Percentiles rank a stretch among this genome's conserved stretches.
phyloP scores from a whole-genome alignment of 2,797 vertebrate species.

The Thunnus albacares region DNA sequence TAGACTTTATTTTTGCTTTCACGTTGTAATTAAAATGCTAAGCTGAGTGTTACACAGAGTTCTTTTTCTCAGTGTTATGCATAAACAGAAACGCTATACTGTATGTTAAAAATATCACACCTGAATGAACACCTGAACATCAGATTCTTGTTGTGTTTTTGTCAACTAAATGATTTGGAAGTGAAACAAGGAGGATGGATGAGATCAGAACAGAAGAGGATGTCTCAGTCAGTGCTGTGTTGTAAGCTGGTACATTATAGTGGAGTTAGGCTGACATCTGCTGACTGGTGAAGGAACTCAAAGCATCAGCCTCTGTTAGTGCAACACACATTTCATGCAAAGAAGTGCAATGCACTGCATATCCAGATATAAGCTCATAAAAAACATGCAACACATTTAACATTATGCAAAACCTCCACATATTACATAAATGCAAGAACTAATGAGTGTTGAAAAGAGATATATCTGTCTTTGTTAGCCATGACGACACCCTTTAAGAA shows the following conservation, averaged over 20 bases:
- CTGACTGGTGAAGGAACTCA: constrained; percentile 19
- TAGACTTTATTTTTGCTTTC: too few species aligned
- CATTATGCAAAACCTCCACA: neutral
- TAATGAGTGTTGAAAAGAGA: neutral
- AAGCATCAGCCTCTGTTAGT: neutral
- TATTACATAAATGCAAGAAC: too few species aligned
- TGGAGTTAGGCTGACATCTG: constrained; percentile 51
- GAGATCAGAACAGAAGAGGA: rapidly evolving
- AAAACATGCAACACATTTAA: neutral
- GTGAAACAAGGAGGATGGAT: too few species aligned
- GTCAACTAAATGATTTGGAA: neutral
- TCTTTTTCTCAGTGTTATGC: too few species aligned
- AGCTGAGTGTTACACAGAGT: too few species aligned
- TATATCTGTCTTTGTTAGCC: neutral
- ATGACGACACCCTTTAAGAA: neutral
- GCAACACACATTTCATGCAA: neutral
- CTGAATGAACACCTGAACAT: too few species aligned
- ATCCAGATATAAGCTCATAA: neutral
- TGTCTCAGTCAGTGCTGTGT: neutral
- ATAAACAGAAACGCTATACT: too few species aligned
- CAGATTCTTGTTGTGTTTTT: neutral
- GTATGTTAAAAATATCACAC: too few species aligned
- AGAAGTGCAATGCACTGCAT: neutral
- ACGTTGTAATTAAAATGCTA: too few species aligned
- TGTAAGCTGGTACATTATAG: neutral